Base-by-base conservation (phyloP, 2,113 vertebrate species). In the Leptodactylus fuscus region DNA sequence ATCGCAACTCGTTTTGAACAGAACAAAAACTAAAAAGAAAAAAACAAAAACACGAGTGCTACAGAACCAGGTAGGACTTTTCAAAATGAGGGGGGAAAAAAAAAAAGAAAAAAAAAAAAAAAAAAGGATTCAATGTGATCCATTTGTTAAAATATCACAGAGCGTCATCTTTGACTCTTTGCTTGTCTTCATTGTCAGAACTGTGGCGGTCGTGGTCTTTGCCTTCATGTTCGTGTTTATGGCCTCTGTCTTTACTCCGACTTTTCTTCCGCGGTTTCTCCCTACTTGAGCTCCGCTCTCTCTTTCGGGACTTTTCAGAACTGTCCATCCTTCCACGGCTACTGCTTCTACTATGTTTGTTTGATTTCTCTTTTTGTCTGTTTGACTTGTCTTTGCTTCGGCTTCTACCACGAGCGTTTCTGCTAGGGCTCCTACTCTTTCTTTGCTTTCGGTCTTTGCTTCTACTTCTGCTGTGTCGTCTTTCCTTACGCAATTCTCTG, bases 191-290 rank as follows among this genome's bases (percentile, higher is more conserved):
- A 75, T 48, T 86, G 87, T 98, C 96, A 11, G 89, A 87, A 88
- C 97, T 98, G 91, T 93, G 94, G 76, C 87, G 93, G 12, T 96
- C 93, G 85, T 95, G 95, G 90, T 97, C 96, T 92, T 93, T 95
- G 81, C 91, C 89, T 4, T 97, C 96, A 29, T 91, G 91, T 89
- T 98, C 97, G 0, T 93, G 91, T 89, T 91, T 96, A 85, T 96
- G 95, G 79, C 93, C 91, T 78, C 94, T 91, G 71, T 95, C 95
- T 93, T 93, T 95, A 90, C 95, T 96, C 87, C 90, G 89, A 87
- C 97, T 98, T 55, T 94, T 96, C 91, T 97, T 98, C 87, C 94
- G 94, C 24, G 95, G 73, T n/a, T 91, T 93, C 60, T 96, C 95
- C 91, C 92, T 95, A 89, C 91, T 93, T 86, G 96, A 95, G 85